Evolutionary conservation across 1,140 invertebrate species (phyloP).

Genomic region (Vanessa atalanta): DNA sequence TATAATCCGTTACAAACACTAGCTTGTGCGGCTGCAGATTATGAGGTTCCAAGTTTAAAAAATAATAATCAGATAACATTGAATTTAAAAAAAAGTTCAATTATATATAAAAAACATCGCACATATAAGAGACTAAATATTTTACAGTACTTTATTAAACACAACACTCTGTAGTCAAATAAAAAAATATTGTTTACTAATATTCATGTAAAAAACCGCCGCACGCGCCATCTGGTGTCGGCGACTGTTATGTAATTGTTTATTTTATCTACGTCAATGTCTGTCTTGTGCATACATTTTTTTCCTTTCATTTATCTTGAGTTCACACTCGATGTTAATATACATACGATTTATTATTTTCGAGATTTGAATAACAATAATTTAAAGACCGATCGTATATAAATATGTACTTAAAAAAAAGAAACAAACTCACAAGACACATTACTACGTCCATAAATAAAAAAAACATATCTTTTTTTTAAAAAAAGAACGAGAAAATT

Average conservation of each 20-base stretch:
- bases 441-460: too few relatives aligned
- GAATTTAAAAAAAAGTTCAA: too few relatives aligned
- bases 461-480: too few relatives aligned
- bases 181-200: conserved; percentile 61
- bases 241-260: conserved; percentile 71
- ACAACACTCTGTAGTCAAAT: conserved; percentile 25
- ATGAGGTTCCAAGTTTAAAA: too few relatives aligned
- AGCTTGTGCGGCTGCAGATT: too few relatives aligned
- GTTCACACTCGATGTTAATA: conserved; percentile 12
- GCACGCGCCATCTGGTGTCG: conserved; percentile 68
- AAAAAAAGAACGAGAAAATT: too few relatives aligned
- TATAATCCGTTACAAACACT: too few relatives aligned
- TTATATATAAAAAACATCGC: too few relatives aligned
- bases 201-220: conserved; percentile 67
- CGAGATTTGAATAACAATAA: not conserved
- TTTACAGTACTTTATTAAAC: too few relatives aligned
- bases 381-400: not conserved
- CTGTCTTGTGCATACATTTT: conserved; percentile 29
- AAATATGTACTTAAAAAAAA: not conserved
- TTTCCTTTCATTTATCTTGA: conserved; percentile 20
- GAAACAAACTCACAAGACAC: not conserved
- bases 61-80: too few relatives aligned
- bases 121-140: too few relatives aligned
- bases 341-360: not conserved
- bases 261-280: conserved; percentile 54